Conservation (phyloP, 2,888 invertebrate genomes). For the Acanthococcus lagerstroemiae region DNA sequence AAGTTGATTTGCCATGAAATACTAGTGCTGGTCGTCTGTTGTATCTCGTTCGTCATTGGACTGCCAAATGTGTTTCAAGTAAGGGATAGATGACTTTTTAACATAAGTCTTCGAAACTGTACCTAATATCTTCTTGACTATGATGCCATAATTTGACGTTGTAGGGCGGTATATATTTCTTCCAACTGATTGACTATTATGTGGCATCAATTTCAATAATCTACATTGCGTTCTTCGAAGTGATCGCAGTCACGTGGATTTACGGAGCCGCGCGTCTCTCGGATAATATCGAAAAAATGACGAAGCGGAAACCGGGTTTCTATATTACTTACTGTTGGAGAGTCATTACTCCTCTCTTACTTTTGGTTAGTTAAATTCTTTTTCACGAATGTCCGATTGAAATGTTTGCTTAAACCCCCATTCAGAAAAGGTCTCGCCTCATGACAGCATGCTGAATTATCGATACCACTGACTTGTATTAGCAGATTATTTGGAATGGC, state of each 20-base stretch:
- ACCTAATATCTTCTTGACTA: too few species aligned
- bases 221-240: conserved; percentile 87
- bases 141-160: too few species aligned
- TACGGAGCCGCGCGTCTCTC: conserved; percentile 74
- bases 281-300: conserved; percentile 81
- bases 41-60: conserved; percentile 71
- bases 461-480: too few species aligned
- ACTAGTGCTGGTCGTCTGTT: conserved; percentile 70
- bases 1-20: conserved; percentile 76
- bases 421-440: too few species aligned
- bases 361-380: conserved; percentile 50
- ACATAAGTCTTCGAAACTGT: too few species aligned
- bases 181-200: conserved; percentile 86
- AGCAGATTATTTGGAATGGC: too few species aligned
- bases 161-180: conserved; percentile 80
- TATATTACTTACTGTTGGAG: conserved; percentile 83
- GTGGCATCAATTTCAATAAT: conserved; percentile 86
- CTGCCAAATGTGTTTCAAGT: conserved; percentile 80
- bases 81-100: too few species aligned
- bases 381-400: too few species aligned
- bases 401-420: too few species aligned
- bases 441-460: too few species aligned
- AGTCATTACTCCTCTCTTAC: conserved; percentile 64
- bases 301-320: conserved; percentile 63
- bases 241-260: conserved; percentile 83